Evolutionary conservation across 2,797 vertebrate species (phyloP), one percentile per base, ranked within the genome.

Genomic region (Crenichthys baileyi): DNA sequence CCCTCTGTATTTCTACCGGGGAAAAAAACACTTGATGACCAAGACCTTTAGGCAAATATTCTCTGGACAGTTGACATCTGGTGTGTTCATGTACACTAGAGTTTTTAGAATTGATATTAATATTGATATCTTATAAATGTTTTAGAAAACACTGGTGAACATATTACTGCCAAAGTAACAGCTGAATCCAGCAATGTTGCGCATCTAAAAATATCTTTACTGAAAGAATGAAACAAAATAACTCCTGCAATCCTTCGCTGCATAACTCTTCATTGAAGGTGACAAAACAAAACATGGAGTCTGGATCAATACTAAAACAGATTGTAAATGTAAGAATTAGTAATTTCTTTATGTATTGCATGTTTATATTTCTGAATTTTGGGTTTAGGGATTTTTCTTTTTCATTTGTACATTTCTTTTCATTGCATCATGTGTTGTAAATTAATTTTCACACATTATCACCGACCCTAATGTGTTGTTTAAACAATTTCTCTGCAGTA

Each of bases 401-500:
- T n/a, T 24, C 20, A 22, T 46, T 46, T 70, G 13, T 24, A 46
- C 24, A 9, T 7, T 8, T 26, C 9, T 5, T 0, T n/a, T 58
- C 7, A 44, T 44, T n/a, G 12, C 65, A 44, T 44, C 11, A 31
- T 36, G 26, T 3, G 0, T 50, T 72, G 29, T 12, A 31, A 60
- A 29, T 50, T 7, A 1, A 48, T 50, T 75, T 44, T 50, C 11
- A 24, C 29, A 22, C 12, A 71, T 61, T 72, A 16, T 8, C 20
- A 74, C 13, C 72, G 0, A 77, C 29, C 56, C 13, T 61, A 2
- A 46, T 70, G 18, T 72, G 39, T 58, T 56, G 55, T 74, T 78
- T 8, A 41, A 31, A 77, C 26, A n/a, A 12, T 78, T 75, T n/a
- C 4, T 61, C 51, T 29, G 9, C 1, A 53, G n/a, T 61, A n/a